Evolutionary conservation across 1,140 invertebrate genomes (phyloP).

Genomic region (Drosophila orosa): DNA sequence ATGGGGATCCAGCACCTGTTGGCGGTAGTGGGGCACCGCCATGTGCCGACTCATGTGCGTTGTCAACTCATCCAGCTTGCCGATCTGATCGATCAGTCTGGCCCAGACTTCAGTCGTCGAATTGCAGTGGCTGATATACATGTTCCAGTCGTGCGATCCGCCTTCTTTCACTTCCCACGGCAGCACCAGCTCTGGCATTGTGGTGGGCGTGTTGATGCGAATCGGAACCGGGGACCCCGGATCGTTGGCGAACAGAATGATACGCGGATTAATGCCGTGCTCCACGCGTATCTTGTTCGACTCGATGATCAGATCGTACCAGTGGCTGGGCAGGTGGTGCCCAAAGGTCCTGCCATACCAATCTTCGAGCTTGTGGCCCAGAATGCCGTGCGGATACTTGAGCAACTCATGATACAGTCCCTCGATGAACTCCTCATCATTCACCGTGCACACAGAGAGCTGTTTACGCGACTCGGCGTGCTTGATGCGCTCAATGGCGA

Average conservation of each 20-base stretch:
- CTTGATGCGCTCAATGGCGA: conserved; percentile 70
- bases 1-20: conserved; percentile 3
- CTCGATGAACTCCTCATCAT: conserved; percentile 64
- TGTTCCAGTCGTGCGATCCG: conserved; percentile 64
- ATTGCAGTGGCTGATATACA: conserved; percentile 76
- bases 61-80: conserved; percentile 63
- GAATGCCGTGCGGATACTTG: conserved; percentile 71
- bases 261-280: conserved; percentile 40
- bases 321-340: conserved; percentile 71
- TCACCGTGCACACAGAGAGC: conserved; percentile 44
- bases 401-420: conserved; percentile 62
- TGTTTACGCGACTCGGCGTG: conserved; percentile 44
- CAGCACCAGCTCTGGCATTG: conserved; percentile 46
- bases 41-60: conserved; percentile 68
- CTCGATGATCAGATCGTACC: conserved; percentile 57
- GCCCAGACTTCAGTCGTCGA: conserved; percentile 78
- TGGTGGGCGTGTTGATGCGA: neutral
- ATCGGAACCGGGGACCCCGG: neutral
- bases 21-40: conserved; percentile 29
- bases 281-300: conserved; percentile 69
- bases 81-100: conserved; percentile 73
- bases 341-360: conserved; percentile 67
- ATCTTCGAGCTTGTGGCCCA: conserved; percentile 73
- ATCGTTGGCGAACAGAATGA: conserved; percentile 73
- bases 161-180: conserved; percentile 39